These are phyloP conservation scores for Odocoileus hemionus DNA, from an alignment of 2,113 vertebrate genomes.

Conservation along the genomic window DNA sequence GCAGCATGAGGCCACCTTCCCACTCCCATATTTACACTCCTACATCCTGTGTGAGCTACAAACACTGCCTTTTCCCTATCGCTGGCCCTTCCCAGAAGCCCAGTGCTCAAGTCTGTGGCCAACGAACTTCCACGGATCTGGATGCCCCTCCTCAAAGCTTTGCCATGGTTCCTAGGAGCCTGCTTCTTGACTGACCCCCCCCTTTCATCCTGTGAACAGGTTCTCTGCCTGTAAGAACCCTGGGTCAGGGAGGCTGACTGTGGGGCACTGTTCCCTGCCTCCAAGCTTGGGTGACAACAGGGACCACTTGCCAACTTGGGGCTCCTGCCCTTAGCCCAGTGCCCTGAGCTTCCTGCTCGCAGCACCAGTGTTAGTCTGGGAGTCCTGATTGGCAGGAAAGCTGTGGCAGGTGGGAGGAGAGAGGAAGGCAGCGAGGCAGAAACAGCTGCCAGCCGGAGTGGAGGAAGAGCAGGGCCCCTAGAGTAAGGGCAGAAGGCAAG, in stretches of 20 bases:
- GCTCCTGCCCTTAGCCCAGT: background rate
- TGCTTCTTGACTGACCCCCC: background rate
- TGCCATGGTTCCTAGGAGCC: background rate
- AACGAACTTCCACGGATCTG: background rate
- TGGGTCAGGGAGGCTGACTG: background rate
- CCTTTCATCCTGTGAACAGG: background rate
- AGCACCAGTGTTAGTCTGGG: background rate
- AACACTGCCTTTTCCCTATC: background rate
- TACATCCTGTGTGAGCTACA: background rate
- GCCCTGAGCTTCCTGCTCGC: background rate
- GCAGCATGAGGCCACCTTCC: background rate
- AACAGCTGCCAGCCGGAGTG: constrained; percentile 54
- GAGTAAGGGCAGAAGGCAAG: constrained; percentile 9
- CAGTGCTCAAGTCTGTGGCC: background rate
- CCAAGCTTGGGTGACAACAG: background rate
- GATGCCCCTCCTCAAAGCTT: background rate
- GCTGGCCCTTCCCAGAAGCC: background rate
- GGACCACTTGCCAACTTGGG: background rate
- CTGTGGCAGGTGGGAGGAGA: constrained; percentile 58
- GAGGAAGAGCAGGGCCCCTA: constrained; percentile 36
- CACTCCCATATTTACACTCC: background rate
- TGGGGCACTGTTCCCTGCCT: background rate
- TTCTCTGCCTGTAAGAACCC: background rate
- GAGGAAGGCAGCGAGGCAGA: constrained; percentile 53
- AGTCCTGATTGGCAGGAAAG: constrained; percentile 51